Evolutionary conservation across 2,797 vertebrate genomes (phyloP).

Genomic region (Myripristis murdjan): DNA sequence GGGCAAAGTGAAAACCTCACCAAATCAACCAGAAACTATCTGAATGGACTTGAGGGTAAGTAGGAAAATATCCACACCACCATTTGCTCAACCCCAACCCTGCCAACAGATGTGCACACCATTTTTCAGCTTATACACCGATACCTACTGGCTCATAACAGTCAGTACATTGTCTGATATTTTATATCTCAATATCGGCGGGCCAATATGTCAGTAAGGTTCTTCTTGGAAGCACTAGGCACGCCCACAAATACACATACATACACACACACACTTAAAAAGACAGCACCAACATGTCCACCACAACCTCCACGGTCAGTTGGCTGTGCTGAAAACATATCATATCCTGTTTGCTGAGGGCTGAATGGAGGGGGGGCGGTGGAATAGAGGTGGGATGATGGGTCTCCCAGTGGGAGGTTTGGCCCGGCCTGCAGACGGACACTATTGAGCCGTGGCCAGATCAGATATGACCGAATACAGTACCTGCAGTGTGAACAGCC

Average conservation of each 20-base stretch:
- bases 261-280: slow-evolving; percentile 5
- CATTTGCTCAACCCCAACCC: too few species aligned
- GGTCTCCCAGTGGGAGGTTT: slow-evolving; percentile 48
- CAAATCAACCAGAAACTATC: too few species aligned
- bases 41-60: too few species aligned
- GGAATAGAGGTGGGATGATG: slow-evolving; percentile 22
- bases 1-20: too few species aligned
- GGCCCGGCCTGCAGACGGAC: slow-evolving; percentile 42
- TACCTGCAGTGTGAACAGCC: slow-evolving; percentile 69
- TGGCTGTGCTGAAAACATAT: slow-evolving; percentile 57
- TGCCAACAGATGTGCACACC: too few species aligned
- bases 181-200: too few species aligned
- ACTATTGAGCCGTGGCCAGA: slow-evolving; percentile 64
- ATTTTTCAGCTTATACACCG: too few species aligned
- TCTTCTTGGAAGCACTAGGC: too few species aligned
- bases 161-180: too few species aligned
- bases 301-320: slow-evolving; percentile 10
- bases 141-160: too few species aligned
- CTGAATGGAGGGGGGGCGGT: slow-evolving; percentile 23
- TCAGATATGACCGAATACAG: slow-evolving; percentile 73
- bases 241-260: slow-evolving; percentile 8
- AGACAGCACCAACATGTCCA: not conserved
- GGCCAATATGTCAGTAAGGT: too few species aligned
- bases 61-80: too few species aligned
- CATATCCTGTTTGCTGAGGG: slow-evolving; percentile 69